These are phyloP conservation scores for Halictus ligatus DNA, from an alignment of 2,888 invertebrate species.

Conservation along the genomic window DNA sequence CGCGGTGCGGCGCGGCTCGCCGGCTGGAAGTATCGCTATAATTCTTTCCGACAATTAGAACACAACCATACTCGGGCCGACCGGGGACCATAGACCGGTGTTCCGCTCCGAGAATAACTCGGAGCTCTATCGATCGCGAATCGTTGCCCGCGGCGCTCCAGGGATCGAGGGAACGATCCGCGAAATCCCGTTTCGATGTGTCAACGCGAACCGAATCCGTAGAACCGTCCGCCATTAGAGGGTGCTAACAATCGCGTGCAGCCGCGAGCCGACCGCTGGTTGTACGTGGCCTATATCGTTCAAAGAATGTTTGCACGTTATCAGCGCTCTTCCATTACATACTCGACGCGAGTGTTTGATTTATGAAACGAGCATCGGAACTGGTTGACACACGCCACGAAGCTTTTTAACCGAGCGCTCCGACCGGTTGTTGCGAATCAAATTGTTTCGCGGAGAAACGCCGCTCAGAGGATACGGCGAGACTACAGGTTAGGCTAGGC, in stretches of 20 bases:
- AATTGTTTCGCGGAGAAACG: background rate
- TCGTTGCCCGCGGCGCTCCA: background rate
- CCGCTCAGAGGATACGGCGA: background rate
- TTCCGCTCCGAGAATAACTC: constrained; percentile 7
- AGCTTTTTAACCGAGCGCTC: constrained; percentile 33
- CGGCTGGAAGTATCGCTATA: constrained; percentile 23
- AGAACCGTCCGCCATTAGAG: constrained; percentile 26
- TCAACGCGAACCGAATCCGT: constrained; percentile 13
- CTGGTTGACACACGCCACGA: constrained; percentile 39
- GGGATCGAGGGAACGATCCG: background rate
- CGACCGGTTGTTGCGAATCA: background rate
- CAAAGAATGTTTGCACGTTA: constrained; percentile 59
- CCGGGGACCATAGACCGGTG: background rate
- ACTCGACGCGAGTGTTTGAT: constrained; percentile 57
- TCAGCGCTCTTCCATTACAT: constrained; percentile 55
- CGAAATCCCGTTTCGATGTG: background rate
- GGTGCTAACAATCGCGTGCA: constrained; percentile 56
- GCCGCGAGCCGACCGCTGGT: background rate
- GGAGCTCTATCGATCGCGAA: background rate
- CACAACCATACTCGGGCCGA: background rate
- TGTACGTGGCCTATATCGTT: constrained; percentile 25
- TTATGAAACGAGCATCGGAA: constrained; percentile 57
- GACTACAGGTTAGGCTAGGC: background rate
- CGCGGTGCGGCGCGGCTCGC: background rate
- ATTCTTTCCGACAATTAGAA: constrained; percentile 40